A percentile compares a stretch with the other conserved stretches of the same genome.
phyloP scores from a whole-genome alignment of 2,797 vertebrate genomes.

The Leptoclinus maculatus region DNA sequence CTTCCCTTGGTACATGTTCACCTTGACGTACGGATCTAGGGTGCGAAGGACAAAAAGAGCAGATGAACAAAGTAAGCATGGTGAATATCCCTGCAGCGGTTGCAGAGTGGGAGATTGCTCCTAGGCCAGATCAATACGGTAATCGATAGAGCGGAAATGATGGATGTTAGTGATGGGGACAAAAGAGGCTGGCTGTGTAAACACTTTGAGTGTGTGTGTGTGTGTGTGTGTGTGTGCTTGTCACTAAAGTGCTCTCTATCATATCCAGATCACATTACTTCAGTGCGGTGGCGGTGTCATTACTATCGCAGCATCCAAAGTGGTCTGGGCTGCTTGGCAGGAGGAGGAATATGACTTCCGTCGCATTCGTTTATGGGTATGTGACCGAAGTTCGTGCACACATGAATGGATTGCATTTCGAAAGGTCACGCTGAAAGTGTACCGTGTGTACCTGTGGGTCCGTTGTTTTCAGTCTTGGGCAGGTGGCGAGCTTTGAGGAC shows the following conservation, averaged over 20 bases:
- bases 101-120: conserved; percentile 48
- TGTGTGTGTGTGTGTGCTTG: conserved; percentile 22
- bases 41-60: conserved; percentile 13
- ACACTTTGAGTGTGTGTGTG: conserved; percentile 32
- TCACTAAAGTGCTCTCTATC: conserved; percentile 61
- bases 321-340: conserved; percentile 19
- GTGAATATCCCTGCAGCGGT: conserved; percentile 10
- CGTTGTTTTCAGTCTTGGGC: conserved; percentile 92
- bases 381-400: not conserved
- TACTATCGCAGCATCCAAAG: conserved; percentile 51
- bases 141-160: conserved; percentile 66
- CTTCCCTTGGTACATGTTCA: conserved; percentile 96
- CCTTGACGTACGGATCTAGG: conserved; percentile 96
- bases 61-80: not conserved
- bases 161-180: conserved; percentile 56
- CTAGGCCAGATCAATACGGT: conserved; percentile 62
- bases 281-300: conserved; percentile 43
- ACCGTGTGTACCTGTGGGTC: conserved; percentile 90
- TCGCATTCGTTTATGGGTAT: conserved; percentile 1
- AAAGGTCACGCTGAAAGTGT: not conserved
- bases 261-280: conserved; percentile 69
- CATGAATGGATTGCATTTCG: not conserved
- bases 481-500: conserved; percentile 98
- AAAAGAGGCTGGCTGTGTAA: conserved; percentile 56
- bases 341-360: conserved; percentile 18